Percentiles rank a stretch among this genome's conserved stretches.
phyloP scores from a whole-genome alignment of 1,140 invertebrate species.

The Carposina sasakii region DNA sequence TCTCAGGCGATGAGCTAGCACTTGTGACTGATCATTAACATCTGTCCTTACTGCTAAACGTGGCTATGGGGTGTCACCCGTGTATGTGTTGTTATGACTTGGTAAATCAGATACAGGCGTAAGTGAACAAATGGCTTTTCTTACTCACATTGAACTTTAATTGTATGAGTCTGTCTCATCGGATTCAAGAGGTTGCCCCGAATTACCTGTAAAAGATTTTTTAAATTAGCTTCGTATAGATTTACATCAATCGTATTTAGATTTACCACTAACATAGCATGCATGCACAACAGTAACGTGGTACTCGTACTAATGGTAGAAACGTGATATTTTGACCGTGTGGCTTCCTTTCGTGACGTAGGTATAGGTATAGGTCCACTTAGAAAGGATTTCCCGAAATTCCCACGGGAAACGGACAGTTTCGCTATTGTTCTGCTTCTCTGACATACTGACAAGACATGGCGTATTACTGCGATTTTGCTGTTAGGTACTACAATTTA shows the following conservation, averaged over 20 bases:
- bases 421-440: too few relatives aligned
- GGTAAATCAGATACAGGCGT: not conserved
- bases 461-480: too few relatives aligned
- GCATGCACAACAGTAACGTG: not conserved
- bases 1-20: not conserved
- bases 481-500: too few relatives aligned
- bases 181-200: slow-evolving; percentile 70
- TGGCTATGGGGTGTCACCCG: too few relatives aligned
- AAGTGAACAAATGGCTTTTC: not conserved
- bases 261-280: not conserved
- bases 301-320: not conserved
- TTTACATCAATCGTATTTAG: not conserved
- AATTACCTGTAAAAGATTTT: slow-evolving; percentile 40
- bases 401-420: too few relatives aligned
- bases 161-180: slow-evolving; percentile 79
- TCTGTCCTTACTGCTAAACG: not conserved
- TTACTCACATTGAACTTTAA: slow-evolving; percentile 83
- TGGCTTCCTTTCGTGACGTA: not conserved
- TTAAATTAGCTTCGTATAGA: not conserved
- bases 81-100: not conserved
- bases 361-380: not conserved
- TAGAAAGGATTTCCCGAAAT: too few relatives aligned
- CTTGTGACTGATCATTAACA: not conserved
- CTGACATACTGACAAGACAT: too few relatives aligned
- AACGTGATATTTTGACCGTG: not conserved